These are phyloP conservation scores for Pardosa pseudoannulata DNA, from an alignment of 2,888 invertebrate genomes.

Conservation along the genomic window DNA sequence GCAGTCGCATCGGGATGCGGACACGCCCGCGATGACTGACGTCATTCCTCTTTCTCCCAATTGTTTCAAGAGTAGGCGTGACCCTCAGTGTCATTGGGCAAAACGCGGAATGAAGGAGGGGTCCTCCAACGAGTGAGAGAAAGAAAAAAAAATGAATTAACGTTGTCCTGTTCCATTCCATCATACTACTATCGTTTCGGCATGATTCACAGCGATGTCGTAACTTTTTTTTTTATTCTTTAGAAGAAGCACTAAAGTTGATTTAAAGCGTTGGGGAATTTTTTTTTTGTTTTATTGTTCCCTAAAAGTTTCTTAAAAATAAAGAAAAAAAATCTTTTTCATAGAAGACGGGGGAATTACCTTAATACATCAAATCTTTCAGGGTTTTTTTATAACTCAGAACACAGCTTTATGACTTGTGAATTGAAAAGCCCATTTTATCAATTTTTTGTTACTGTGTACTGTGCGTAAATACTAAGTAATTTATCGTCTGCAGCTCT, in stretches of 20 bases:
- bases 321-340: background rate
- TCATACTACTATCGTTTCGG: background rate
- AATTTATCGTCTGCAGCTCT: background rate
- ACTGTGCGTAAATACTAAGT: background rate
- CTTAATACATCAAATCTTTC: slow-evolving; percentile 1
- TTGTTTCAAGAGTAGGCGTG: slow-evolving; percentile 8
- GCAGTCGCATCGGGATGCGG: slow-evolving; percentile 20
- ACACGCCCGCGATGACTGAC: slow-evolving; percentile 35
- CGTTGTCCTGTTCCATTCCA: background rate
- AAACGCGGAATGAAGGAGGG: background rate
- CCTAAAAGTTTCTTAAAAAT: background rate
- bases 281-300: background rate
- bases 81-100: background rate
- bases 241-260: background rate
- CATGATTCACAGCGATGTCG: background rate
- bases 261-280: background rate
- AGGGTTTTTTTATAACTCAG: background rate
- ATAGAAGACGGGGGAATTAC: background rate
- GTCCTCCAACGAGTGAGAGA: background rate
- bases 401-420: background rate
- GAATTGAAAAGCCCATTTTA: background rate
- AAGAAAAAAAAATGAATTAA: slow-evolving; percentile 13
- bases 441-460: background rate
- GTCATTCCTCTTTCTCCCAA: slow-evolving; percentile 40
- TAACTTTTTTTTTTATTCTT: background rate